A percentile compares a stretch with the other conserved stretches of the same genome.
These are phyloP conservation scores for Chromobotia macracanthus DNA, from an alignment of 2,797 vertebrate genomes.

Conservation along the genomic window DNA sequence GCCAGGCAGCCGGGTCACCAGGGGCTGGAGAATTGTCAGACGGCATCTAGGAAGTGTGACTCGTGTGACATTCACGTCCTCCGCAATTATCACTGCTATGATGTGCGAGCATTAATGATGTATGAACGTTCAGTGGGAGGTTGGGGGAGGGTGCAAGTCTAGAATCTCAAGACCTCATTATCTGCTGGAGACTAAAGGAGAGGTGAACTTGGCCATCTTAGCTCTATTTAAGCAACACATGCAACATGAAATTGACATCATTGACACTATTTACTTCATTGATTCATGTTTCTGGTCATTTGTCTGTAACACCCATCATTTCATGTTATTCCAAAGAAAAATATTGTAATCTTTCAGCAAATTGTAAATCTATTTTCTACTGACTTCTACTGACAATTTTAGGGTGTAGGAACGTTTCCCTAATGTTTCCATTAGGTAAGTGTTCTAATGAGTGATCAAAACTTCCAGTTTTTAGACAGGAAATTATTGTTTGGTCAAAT, in stretches of 20 bases:
- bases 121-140: slow-evolving; percentile 77
- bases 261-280: neutral
- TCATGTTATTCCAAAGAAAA: no score
- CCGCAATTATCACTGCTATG: slow-evolving; percentile 80
- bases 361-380: no score
- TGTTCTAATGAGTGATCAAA: no score
- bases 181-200: slow-evolving; percentile 61
- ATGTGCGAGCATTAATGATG: slow-evolving; percentile 83
- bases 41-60: slow-evolving; percentile 69
- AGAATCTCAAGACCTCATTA: slow-evolving; percentile 77
- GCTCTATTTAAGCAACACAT: slow-evolving; percentile 4
- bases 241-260: neutral
- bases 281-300: neutral
- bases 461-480: no score
- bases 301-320: no score
- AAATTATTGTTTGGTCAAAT: no score
- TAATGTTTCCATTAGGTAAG: no score
- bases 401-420: no score
- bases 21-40: slow-evolving; percentile 49
- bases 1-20: slow-evolving; percentile 66
- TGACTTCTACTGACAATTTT: no score
- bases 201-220: slow-evolving; percentile 43
- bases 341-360: no score
- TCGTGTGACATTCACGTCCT: slow-evolving; percentile 79
- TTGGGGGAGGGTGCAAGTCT: slow-evolving; percentile 51